Percentiles rank a stretch among this genome's conserved stretches.
phyloP scores from a whole-genome alignment of 2,888 invertebrate species.

The Acrocera orbiculus region DNA sequence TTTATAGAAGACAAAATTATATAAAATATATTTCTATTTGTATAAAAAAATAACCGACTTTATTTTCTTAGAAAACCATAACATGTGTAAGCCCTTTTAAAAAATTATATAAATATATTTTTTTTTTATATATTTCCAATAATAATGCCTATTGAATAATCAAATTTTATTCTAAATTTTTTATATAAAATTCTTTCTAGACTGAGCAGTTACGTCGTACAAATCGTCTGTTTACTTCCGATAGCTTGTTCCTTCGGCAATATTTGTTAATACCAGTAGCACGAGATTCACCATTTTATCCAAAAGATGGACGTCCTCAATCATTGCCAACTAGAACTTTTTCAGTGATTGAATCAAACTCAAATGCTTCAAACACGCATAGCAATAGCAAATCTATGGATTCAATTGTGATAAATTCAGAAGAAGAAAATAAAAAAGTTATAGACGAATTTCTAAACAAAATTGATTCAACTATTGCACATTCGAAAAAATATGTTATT shows the following conservation, averaged over 20 bases:
- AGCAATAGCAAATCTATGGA: slow-evolving; percentile 32
- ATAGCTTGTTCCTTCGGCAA: slow-evolving; percentile 82
- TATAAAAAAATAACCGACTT: no score
- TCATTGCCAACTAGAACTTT: slow-evolving; percentile 21
- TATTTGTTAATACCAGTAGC: slow-evolving; percentile 70
- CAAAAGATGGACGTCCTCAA: slow-evolving; percentile 26
- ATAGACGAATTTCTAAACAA: slow-evolving; percentile 66
- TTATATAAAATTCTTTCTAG: slow-evolving; percentile 37
- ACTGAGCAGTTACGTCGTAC: slow-evolving; percentile 85
- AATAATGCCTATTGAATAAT: neutral
- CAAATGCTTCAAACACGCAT: slow-evolving; percentile 16
- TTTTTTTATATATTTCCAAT: no score
- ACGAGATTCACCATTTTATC: slow-evolving; percentile 43
- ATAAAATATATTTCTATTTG: no score
- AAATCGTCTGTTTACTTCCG: slow-evolving; percentile 81
- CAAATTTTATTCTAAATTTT: slow-evolving; percentile 1
- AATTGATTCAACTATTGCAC: slow-evolving; percentile 70
- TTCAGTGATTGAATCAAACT: slow-evolving; percentile 6
- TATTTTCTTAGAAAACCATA: no score
- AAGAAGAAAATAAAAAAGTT: slow-evolving; percentile 55
- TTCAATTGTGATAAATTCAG: slow-evolving; percentile 41
- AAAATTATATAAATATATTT: neutral
- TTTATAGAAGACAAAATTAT: no score
- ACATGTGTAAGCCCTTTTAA: no score
- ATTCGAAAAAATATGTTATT: slow-evolving; percentile 68